Base-by-base conservation (phyloP, 1,140 invertebrate genomes). In the Ooceraea biroi region DNA sequence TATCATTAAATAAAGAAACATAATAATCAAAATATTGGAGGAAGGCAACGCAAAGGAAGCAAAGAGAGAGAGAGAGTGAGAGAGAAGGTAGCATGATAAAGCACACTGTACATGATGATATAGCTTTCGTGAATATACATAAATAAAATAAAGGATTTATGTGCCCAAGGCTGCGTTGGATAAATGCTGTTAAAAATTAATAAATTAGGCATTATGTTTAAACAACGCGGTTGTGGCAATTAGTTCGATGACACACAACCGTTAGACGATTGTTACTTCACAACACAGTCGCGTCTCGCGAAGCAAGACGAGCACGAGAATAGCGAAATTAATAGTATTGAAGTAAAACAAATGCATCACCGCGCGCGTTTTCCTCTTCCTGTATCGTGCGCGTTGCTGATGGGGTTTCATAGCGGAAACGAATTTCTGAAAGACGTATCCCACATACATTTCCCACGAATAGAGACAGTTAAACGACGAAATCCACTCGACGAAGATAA, bases 381-480 rank as follows among this genome's bases (percentile, higher is more conserved):
- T 88, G 88, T 82, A 91, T 85, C 90, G 89, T 90, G 89, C 86
- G 87, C 90, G 83, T 25, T 65, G 90, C 10, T 83, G 90, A 89
- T 88, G 90, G 41, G 91, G 89, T 84, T 89, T 91, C 89, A 92
- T 88, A 74, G 86, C 90, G 86, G 88, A 91, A 91, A 93, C 88
- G 83, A 93, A 91, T 89, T 88, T 94, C 94, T 94, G 94, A 94
- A 94, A 94, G 90, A 93, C 68, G 92, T 85, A 87, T 88, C 85
- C 22, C 36, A 78, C 22, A 36, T 69, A 78, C 48, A 69, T 78
- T 78, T 50, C n/a, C 68, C 14, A 78, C 19, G 48, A 25, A 44
- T n/a, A 30, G 10, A 63, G 10, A n/a, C n/a, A n/a, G n/a, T n/a
- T n/a, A n/a, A n/a, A n/a, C 36, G 14, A 48, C 17, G 22, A 30